These are phyloP conservation scores for Clupea harengus DNA, from an alignment of 2,113 vertebrate genomes.

Conservation along the genomic window DNA sequence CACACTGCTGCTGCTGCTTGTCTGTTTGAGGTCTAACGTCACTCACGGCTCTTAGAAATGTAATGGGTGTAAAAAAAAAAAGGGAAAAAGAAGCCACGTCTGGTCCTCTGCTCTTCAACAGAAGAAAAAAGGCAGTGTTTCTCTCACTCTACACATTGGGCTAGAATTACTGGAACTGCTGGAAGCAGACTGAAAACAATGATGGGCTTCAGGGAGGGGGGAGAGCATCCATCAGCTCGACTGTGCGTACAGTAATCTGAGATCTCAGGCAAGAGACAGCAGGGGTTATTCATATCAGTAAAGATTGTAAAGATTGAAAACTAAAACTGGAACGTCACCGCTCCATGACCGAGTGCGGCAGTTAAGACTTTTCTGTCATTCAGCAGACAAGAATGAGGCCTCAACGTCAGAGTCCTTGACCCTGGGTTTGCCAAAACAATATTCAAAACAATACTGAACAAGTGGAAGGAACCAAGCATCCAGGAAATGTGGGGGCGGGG, in stretches of 20 bases:
- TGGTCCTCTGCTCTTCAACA: constrained; percentile 21
- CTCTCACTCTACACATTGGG: neutral
- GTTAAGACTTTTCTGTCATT: neutral
- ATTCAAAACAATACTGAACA: neutral
- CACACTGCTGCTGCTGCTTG: neutral
- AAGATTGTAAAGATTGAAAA: neutral
- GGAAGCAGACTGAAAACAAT: constrained; percentile 22
- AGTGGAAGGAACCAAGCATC: neutral
- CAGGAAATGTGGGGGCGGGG: neutral
- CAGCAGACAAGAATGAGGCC: neutral
- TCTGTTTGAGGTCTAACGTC: neutral
- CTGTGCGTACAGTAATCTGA: neutral
- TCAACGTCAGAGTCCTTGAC: neutral
- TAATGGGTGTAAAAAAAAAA: neutral
- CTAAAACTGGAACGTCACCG: neutral
- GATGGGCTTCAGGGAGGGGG: neutral
- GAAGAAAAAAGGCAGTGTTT: constrained; percentile 15
- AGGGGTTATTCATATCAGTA: neutral
- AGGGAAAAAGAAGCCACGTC: neutral
- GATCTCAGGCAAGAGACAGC: neutral
- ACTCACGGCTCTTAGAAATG: neutral
- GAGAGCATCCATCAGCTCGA: neutral
- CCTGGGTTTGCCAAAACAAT: neutral
- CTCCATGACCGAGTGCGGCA: neutral
- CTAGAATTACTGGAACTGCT: neutral